Evolutionary conservation across 2,888 invertebrate genomes (phyloP).

Genomic region (Erannis defoliaria): DNA sequence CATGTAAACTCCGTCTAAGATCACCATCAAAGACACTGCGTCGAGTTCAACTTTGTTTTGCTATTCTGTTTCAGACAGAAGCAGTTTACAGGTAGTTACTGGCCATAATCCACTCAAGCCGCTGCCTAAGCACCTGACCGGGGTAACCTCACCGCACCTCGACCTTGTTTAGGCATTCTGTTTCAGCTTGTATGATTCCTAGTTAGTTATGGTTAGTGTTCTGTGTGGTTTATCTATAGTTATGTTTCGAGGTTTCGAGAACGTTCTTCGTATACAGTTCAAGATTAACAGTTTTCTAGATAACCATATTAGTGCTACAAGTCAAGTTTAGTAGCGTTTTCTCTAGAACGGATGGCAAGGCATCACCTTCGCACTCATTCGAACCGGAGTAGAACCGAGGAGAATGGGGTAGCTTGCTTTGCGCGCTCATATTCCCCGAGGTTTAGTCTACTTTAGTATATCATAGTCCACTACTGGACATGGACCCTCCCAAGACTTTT

Average conservation of each 20-base stretch:
- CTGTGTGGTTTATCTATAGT: not conserved
- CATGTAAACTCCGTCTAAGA: not conserved
- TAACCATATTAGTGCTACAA: too few relatives aligned
- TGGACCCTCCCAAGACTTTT: too few relatives aligned
- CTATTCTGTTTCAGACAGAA: slow-evolving; percentile 18
- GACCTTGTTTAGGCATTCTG: slow-evolving; percentile 13
- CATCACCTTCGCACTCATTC: too few relatives aligned
- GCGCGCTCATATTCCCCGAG: too few relatives aligned
- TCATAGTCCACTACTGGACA: too few relatives aligned
- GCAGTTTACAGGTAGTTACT: slow-evolving; percentile 15
- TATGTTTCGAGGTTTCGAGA: not conserved
- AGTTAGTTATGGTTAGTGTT: slow-evolving; percentile 6
- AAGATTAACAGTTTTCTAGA: too few relatives aligned
- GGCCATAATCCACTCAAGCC: slow-evolving; percentile 10
- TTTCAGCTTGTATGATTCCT: slow-evolving; percentile 13
- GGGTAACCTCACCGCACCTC: slow-evolving; percentile 9
- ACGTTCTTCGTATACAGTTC: too few relatives aligned
- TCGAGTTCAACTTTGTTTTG: slow-evolving; percentile 7
- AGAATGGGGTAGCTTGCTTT: too few relatives aligned
- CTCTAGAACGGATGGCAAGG: too few relatives aligned
- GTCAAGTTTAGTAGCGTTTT: too few relatives aligned
- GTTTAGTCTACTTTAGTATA: too few relatives aligned
- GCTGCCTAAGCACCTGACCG: slow-evolving; percentile 7
- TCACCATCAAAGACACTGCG: not conserved
- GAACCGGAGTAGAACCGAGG: too few relatives aligned